Evolutionary conservation across 2,888 invertebrate species (phyloP).

Genomic region (Chloroclystis v-ata): DNA sequence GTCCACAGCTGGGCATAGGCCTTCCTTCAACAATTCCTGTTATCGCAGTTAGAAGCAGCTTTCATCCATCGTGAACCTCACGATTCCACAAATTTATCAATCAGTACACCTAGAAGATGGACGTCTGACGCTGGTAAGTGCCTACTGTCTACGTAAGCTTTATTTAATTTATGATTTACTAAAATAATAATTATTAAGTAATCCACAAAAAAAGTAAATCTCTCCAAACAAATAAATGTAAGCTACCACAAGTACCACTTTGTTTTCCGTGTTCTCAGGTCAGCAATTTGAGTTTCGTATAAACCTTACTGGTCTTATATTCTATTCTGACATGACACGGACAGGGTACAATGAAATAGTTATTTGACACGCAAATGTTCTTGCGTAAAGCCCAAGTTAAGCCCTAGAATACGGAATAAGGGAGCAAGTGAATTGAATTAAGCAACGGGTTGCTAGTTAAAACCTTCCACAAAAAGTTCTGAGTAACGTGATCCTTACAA

Average conservation of each 20-base stretch:
- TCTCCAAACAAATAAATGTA: not conserved
- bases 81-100: no score
- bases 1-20: no score
- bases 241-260: not conserved
- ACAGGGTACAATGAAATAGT: conserved; percentile 5
- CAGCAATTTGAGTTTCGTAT: conserved; percentile 2
- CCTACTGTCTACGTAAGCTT: no score
- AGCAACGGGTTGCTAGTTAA: not conserved
- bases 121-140: no score
- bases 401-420: not conserved
- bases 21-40: no score
- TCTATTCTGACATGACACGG: conserved; percentile 2
- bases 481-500: conserved; percentile 21
- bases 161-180: no score
- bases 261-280: not conserved
- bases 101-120: no score
- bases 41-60: no score
- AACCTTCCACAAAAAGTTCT: not conserved
- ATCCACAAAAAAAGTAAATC: not conserved
- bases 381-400: not conserved
- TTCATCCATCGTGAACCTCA: no score
- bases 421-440: not conserved
- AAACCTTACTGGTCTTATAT: conserved; percentile 1
- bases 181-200: no score
- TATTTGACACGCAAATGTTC: conserved; percentile 6